These are phyloP conservation scores for Thymelicus lineola DNA, from an alignment of 2,888 invertebrate genomes.

Conservation along the genomic window DNA sequence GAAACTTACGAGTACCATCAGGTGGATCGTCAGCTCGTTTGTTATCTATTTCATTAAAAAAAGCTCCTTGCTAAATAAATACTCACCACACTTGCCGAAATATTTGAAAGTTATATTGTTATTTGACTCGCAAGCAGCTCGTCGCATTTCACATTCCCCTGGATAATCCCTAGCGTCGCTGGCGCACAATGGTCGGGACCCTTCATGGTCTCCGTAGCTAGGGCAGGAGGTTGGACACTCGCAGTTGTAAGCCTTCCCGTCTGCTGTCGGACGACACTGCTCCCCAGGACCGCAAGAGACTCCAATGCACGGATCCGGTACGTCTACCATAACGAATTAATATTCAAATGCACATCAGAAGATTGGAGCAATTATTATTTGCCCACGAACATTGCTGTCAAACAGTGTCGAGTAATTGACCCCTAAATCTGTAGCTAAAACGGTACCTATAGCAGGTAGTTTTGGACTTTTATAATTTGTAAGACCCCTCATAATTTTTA, in stretches of 20 bases:
- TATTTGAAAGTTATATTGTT: conserved; percentile 92
- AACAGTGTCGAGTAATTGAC: background rate
- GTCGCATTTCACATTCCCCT: conserved; percentile 93
- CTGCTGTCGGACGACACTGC: conserved; percentile 87
- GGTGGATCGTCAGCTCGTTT: too few relatives aligned
- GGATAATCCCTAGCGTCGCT: conserved; percentile 93
- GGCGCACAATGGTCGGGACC: conserved; percentile 92
- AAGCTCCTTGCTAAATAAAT: too few relatives aligned
- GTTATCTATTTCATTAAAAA: too few relatives aligned
- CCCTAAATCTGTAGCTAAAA: background rate
- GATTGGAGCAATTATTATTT: conserved; percentile 47
- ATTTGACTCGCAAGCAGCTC: conserved; percentile 90
- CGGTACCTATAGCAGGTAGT: too few relatives aligned
- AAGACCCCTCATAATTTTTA: too few relatives aligned
- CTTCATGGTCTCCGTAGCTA: conserved; percentile 92
- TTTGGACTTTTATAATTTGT: too few relatives aligned
- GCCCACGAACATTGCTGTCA: conserved; percentile 20
- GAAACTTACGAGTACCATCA: too few relatives aligned
- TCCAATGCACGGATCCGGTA: conserved; percentile 90
- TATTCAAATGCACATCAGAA: conserved; percentile 43
- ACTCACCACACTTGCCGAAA: conserved; percentile 94
- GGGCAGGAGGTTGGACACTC: conserved; percentile 92
- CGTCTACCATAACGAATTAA: conserved; percentile 60
- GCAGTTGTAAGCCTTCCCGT: conserved; percentile 90
- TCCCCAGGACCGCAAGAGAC: conserved; percentile 93